phyloP scores from a whole-genome alignment of 2,888 invertebrate genomes.

The Alcis repandata region DNA sequence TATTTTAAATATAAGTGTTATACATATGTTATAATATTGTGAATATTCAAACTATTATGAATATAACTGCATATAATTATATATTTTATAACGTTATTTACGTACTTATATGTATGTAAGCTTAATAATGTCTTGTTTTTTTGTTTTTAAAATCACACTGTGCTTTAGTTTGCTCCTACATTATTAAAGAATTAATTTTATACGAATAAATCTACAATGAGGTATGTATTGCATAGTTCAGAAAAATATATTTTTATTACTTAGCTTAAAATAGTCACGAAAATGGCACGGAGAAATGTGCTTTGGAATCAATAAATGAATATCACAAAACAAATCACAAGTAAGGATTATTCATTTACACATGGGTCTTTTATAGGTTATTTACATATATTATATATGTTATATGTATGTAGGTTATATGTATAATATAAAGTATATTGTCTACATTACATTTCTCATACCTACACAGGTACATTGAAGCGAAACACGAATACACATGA shows the following conservation, averaged over 20 bases:
- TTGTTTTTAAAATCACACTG: constrained; percentile 44
- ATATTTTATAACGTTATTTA: not conserved
- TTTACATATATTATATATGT: constrained; percentile 56
- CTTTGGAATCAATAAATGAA: constrained; percentile 42
- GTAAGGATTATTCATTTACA: constrained; percentile 40
- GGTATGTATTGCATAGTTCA: constrained; percentile 36
- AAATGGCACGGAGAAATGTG: constrained; percentile 52
- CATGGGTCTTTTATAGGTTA: constrained; percentile 43
- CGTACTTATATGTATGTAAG: not conserved
- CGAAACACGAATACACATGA: constrained; percentile 56
- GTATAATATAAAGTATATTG: constrained; percentile 64
- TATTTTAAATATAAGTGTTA: constrained; percentile 30
- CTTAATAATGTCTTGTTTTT: not conserved
- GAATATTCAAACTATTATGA: not conserved
- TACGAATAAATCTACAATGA: constrained; percentile 43
- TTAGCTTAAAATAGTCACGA: constrained; percentile 5
- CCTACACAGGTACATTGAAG: constrained; percentile 78
- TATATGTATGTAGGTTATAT: no score
- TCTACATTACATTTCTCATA: constrained; percentile 66
- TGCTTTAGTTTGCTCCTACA: constrained; percentile 37
- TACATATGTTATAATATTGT: constrained; percentile 7
- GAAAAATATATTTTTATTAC: constrained; percentile 32
- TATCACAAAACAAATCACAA: constrained; percentile 55
- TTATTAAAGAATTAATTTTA: constrained; percentile 41
- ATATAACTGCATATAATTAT: not conserved